Conservation (phyloP, 2,797 vertebrate genomes). For the Labroides dimidiatus region DNA sequence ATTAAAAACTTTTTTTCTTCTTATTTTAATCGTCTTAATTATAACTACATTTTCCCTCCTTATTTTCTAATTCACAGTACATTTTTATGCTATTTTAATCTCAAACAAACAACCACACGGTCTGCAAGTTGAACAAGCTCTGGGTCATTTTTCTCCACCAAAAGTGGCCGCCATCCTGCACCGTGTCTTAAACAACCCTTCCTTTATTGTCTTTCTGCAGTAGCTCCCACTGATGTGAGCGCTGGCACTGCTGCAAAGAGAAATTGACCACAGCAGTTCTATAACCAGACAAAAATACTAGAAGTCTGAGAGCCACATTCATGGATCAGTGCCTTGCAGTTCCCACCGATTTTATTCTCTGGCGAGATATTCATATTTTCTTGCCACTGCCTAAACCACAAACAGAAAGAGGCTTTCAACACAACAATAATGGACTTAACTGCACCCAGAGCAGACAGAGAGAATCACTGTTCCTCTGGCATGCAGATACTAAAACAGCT, state of each 20-base stretch:
- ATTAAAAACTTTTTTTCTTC: too few relatives aligned
- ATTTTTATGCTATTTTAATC: background rate
- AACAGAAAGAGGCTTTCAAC: conserved; percentile 7
- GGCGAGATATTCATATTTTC: background rate
- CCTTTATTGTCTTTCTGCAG: background rate
- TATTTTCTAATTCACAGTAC: too few relatives aligned
- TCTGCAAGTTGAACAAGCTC: too few relatives aligned
- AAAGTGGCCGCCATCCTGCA: background rate
- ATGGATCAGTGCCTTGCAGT: conserved; percentile 13
- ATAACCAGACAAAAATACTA: background rate
- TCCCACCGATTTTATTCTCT: conserved; percentile 8
- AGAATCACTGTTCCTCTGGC: conserved; percentile 14
- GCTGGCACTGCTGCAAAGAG: background rate
- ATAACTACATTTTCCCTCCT: too few relatives aligned
- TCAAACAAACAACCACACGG: background rate
- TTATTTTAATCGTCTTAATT: too few relatives aligned
- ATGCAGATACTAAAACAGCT: conserved; percentile 23
- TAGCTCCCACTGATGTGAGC: background rate
- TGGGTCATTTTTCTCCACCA: background rate
- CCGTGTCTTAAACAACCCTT: background rate
- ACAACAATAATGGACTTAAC: conserved; percentile 16
- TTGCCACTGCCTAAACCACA: conserved; percentile 1
- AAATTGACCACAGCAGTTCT: background rate
- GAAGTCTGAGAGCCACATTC: background rate
- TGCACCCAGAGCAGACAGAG: background rate